Conservation (phyloP, 2,113 vertebrate genomes). For the Alligator mississippiensis region DNA sequence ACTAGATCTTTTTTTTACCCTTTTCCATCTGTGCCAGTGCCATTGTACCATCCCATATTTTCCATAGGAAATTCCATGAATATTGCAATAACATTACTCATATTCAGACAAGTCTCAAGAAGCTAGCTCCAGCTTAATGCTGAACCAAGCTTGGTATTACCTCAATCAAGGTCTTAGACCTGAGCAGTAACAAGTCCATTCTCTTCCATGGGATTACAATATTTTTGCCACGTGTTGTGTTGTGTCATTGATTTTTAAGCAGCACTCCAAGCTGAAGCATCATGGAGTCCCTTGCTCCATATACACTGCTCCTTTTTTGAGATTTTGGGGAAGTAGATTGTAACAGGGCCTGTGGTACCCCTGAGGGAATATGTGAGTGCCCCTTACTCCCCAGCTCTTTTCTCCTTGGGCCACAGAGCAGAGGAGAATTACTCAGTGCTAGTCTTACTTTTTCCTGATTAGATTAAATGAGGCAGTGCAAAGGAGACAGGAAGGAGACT, state of each 20-base stretch:
- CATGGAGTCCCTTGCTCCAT: not conserved
- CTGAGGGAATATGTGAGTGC: not conserved
- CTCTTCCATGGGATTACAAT: too few relatives aligned
- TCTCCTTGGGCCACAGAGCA: not conserved
- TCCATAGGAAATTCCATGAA: not conserved
- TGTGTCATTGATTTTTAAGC: not conserved
- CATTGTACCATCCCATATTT: not conserved
- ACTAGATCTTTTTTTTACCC: not conserved
- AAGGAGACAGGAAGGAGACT: not conserved
- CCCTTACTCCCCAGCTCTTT: not conserved
- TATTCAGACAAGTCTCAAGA: not conserved
- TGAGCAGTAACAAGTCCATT: not conserved
- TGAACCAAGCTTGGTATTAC: not conserved
- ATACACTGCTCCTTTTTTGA: not conserved
- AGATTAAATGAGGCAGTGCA: not conserved
- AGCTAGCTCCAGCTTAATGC: not conserved
- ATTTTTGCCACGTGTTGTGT: not conserved
- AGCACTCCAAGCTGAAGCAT: not conserved
- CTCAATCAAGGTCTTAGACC: not conserved
- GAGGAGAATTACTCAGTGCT: not conserved
- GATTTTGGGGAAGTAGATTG: not conserved
- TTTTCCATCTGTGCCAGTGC: not conserved
- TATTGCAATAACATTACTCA: not conserved
- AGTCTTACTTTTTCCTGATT: not conserved
- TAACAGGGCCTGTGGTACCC: not conserved